phyloP scores from a whole-genome alignment of 1,140 invertebrate genomes.

The Nephila pilipes region DNA sequence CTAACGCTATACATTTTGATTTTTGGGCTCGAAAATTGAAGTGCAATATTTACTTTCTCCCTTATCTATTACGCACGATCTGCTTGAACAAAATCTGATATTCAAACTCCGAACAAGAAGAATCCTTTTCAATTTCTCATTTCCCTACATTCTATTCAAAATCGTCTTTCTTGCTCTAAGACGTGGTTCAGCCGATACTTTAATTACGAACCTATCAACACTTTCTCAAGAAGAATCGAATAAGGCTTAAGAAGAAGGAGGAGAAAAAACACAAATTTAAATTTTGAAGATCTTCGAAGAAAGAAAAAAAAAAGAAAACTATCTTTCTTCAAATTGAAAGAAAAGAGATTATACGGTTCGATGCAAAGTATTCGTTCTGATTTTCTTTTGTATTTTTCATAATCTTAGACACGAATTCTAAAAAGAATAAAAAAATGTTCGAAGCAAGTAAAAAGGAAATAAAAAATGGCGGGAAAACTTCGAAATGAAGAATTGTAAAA shows the following conservation, averaged over 20 bases:
- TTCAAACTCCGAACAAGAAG: not conserved
- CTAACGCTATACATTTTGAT: not conserved
- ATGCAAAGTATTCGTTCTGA: conserved; percentile 57
- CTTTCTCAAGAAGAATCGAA: not conserved
- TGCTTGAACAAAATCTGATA: conserved; percentile 3
- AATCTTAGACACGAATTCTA: conserved; percentile 40
- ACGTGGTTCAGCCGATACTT: conserved; percentile 46
- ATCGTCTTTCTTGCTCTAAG: not conserved
- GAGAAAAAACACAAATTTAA: conserved; percentile 47
- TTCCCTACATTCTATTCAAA: conserved; percentile 33
- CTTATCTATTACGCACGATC: not conserved
- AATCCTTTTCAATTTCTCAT: conserved; percentile 47
- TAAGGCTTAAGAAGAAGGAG: not conserved
- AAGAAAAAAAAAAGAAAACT: not conserved
- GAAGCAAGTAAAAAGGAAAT: conserved; percentile 9
- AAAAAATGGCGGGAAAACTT: conserved; percentile 13
- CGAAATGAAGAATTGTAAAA: conserved; percentile 68
- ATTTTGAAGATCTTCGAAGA: conserved; percentile 10
- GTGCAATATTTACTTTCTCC: not conserved
- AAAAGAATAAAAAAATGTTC: conserved; percentile 2
- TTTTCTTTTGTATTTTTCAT: conserved; percentile 66
- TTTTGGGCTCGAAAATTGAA: not conserved
- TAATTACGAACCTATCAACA: conserved; percentile 66
- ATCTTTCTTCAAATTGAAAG: conserved; percentile 47
- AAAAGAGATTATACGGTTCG: conserved; percentile 66